Conservation (phyloP, 2,888 invertebrate genomes). For the Cyclophora albipunctata region DNA sequence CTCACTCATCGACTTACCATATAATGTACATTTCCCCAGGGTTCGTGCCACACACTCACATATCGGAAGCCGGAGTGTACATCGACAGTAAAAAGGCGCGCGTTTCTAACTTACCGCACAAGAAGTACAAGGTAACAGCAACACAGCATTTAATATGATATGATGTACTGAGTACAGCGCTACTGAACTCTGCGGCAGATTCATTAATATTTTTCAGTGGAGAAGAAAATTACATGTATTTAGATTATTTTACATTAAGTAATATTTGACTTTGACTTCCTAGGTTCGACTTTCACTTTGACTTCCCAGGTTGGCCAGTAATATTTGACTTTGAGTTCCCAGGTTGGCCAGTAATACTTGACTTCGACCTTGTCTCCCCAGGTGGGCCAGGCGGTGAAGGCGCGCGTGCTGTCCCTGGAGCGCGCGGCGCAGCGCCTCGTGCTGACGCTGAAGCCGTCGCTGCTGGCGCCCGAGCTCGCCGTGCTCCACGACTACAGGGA, state of each 20-base stretch:
- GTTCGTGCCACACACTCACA: slow-evolving; percentile 74
- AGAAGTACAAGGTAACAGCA: slow-evolving; percentile 62
- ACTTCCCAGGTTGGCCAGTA: too few relatives aligned
- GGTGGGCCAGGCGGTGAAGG: slow-evolving; percentile 73
- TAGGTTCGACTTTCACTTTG: too few relatives aligned
- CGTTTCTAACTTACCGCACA: slow-evolving; percentile 58
- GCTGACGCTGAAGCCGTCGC: slow-evolving; percentile 79
- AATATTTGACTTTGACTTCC: too few relatives aligned
- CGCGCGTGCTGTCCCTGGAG: slow-evolving; percentile 75
- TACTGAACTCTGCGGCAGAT: too few relatives aligned
- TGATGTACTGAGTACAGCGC: too few relatives aligned
- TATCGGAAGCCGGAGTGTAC: slow-evolving; percentile 66
- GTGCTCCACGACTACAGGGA: slow-evolving; percentile 67
- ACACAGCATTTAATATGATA: neutral
- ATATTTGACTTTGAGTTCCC: too few relatives aligned
- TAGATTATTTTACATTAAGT: neutral
- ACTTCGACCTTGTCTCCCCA: slow-evolving; percentile 11
- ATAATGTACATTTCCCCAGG: slow-evolving; percentile 37
- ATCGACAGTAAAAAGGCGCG: slow-evolving; percentile 48
- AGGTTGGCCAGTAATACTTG: too few relatives aligned
- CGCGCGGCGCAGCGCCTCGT: slow-evolving; percentile 58
- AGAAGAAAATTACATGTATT: neutral
- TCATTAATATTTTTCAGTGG: too few relatives aligned
- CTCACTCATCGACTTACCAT: neutral
- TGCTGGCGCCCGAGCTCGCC: slow-evolving; percentile 72